phyloP scores from a whole-genome alignment of 2,797 vertebrate species.

The Columba guinea region DNA sequence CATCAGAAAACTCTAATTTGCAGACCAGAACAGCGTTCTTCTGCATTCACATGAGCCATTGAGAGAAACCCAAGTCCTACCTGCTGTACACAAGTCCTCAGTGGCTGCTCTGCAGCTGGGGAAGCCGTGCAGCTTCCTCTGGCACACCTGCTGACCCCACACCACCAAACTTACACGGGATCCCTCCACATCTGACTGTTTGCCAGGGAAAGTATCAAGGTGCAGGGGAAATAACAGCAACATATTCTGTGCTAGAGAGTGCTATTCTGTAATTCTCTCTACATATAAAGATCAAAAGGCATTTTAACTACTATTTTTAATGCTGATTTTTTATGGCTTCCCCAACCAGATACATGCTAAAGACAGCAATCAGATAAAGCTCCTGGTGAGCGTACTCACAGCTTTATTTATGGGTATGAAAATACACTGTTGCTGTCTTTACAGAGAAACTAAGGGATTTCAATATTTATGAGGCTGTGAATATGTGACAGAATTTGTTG shows the following conservation, averaged over 20 bases:
- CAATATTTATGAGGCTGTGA: constrained; percentile 63
- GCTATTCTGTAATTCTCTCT: neutral
- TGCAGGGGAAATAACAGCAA: neutral
- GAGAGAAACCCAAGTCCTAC: neutral
- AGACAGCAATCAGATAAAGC: neutral
- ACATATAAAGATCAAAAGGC: constrained; percentile 6
- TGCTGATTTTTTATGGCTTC: neutral
- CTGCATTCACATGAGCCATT: neutral
- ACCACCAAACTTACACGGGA: neutral
- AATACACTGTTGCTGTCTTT: constrained; percentile 9
- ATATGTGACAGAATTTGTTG: constrained; percentile 40
- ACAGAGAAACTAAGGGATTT: constrained; percentile 27
- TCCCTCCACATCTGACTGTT: neutral
- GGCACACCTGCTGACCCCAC: neutral
- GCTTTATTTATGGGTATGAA: constrained; percentile 53
- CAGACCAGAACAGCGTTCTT: neutral
- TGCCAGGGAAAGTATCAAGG: neutral
- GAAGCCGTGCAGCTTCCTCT: neutral
- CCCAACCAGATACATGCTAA: neutral
- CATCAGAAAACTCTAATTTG: neutral
- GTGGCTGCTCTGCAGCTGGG: neutral
- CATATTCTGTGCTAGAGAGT: neutral
- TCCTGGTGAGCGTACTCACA: constrained; percentile 1
- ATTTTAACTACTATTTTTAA: constrained; percentile 25
- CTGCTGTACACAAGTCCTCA: fast-evolving